Conservation (phyloP, 2,888 invertebrate genomes). For the Drosophila nr. medialis region DNA sequence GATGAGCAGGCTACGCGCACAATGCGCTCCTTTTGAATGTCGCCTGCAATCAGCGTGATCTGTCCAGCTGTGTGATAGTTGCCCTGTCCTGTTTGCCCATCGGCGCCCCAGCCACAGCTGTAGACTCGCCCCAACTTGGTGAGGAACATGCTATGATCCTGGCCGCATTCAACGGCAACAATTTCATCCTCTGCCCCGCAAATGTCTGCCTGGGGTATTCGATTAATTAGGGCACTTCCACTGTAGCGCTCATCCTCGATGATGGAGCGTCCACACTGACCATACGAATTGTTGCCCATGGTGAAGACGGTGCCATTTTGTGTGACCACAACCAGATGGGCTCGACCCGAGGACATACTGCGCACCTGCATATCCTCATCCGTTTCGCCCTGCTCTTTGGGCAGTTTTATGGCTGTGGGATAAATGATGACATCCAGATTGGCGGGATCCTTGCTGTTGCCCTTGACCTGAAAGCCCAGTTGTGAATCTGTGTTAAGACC, state of each 20-base stretch:
- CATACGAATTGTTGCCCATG: slow-evolving; percentile 96
- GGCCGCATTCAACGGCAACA: slow-evolving; percentile 89
- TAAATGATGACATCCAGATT: slow-evolving; percentile 89
- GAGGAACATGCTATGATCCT: slow-evolving; percentile 92
- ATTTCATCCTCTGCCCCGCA: slow-evolving; percentile 88
- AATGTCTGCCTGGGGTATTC: slow-evolving; percentile 88
- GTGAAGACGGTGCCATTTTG: slow-evolving; percentile 92
- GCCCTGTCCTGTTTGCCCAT: slow-evolving; percentile 96
- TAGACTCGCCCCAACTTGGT: slow-evolving; percentile 92
- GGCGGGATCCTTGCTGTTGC: slow-evolving; percentile 85
- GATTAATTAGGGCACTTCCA: slow-evolving; percentile 88
- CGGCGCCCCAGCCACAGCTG: slow-evolving; percentile 96
- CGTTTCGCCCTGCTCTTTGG: slow-evolving; percentile 86
- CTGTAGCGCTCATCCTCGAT: slow-evolving; percentile 91
- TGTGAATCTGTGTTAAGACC: slow-evolving; percentile 97
- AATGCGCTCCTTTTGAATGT: slow-evolving; percentile 92
- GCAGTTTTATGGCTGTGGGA: slow-evolving; percentile 90
- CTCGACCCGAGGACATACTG: slow-evolving; percentile 90
- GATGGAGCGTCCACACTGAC: slow-evolving; percentile 95
- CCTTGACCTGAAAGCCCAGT: slow-evolving; percentile 87
- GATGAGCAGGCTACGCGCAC: slow-evolving; percentile 91
- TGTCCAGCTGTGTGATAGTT: slow-evolving; percentile 87
- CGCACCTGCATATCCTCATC: slow-evolving; percentile 84
- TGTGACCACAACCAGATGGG: slow-evolving; percentile 93
- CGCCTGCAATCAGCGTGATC: slow-evolving; percentile 90